phyloP scores from a whole-genome alignment of 2,113 vertebrate species.

The Telmatochromis sp. region DNA sequence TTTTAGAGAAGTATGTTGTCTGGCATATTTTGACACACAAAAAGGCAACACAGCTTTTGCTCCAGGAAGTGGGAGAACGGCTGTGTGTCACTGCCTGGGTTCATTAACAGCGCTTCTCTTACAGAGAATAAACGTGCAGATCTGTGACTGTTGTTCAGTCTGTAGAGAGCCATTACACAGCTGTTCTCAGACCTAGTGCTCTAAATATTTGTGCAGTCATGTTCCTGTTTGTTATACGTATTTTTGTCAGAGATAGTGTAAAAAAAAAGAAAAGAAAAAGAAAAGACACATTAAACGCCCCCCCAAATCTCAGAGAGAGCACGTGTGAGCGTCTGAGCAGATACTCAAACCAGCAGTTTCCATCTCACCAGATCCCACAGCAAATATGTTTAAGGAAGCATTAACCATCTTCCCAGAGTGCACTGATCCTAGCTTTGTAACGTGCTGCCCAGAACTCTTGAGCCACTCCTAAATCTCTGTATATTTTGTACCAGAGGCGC shows the following conservation, averaged over 20 bases:
- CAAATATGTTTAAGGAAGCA: not conserved
- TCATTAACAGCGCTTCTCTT: not conserved
- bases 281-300: not conserved
- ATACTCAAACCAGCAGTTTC: not conserved
- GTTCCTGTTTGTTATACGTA: not conserved
- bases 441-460: accelerated
- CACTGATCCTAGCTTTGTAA: not conserved
- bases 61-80: not conserved
- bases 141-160: not conserved
- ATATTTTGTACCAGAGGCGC: not conserved
- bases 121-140: not conserved
- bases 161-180: not conserved
- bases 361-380: not conserved
- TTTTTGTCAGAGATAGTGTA: not conserved
- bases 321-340: not conserved
- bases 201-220: not conserved
- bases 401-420: not conserved
- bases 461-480: not conserved
- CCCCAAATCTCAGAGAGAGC: not conserved
- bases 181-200: not conserved
- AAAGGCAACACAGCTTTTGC: not conserved
- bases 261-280: not conserved
- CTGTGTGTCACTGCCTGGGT: not conserved
- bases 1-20: not conserved
- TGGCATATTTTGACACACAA: not conserved